A percentile compares a stretch with the other conserved stretches of the same genome.
These are phyloP conservation scores for Calypte anna DNA, from an alignment of 2,113 vertebrate species.

Conservation along the genomic window DNA sequence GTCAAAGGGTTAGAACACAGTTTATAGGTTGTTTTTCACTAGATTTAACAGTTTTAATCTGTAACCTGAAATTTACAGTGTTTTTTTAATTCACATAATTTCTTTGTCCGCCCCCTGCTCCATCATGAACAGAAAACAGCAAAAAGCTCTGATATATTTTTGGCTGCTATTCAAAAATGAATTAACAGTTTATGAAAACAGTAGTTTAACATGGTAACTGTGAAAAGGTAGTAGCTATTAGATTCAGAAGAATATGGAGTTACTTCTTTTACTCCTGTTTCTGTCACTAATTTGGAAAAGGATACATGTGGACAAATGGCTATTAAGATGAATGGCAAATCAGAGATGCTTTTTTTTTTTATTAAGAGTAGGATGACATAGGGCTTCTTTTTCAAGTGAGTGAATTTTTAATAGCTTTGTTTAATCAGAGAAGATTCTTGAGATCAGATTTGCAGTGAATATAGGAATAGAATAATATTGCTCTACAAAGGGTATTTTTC, in stretches of 20 bases:
- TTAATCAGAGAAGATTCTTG: not conserved
- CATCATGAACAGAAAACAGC: not conserved
- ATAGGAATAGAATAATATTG: not conserved
- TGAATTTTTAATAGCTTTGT: not conserved
- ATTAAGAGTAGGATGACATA: not conserved
- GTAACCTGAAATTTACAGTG: not conserved
- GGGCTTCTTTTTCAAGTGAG: not conserved
- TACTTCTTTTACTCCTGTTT: not conserved
- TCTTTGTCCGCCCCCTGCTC: not conserved
- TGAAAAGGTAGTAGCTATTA: not conserved
- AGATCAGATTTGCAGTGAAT: not conserved
- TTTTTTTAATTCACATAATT: not conserved
- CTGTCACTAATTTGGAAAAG: not conserved
- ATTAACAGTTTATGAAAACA: not conserved
- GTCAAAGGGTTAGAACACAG: not conserved
- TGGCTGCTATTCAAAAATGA: not conserved
- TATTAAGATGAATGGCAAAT: not conserved
- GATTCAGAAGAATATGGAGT: not conserved
- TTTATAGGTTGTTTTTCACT: not conserved
- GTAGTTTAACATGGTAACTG: not conserved
- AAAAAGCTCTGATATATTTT: not conserved
- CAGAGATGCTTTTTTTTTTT: not conserved
- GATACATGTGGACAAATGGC: not conserved
- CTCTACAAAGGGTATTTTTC: not conserved
- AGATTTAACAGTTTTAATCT: not conserved